Evolutionary conservation across 1,140 invertebrate genomes (phyloP).

Genomic region (Linepithema humile): DNA sequence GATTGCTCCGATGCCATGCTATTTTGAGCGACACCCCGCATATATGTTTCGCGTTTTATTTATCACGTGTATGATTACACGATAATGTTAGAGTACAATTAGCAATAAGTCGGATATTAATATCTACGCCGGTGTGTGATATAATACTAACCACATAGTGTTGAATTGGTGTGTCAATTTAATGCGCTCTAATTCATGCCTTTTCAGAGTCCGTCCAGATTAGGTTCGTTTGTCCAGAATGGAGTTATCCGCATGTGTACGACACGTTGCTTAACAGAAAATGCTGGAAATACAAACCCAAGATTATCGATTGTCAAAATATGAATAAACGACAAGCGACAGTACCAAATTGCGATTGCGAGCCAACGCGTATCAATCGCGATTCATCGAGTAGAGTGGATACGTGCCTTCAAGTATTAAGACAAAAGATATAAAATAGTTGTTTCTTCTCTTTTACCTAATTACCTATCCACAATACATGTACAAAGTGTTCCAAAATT

Average conservation of each 20-base stretch:
- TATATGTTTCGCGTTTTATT: constrained; percentile 21
- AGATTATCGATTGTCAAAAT: neutral
- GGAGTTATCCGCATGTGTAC: neutral
- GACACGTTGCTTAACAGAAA: neutral
- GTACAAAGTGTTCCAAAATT: too few relatives aligned
- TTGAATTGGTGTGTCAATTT: constrained; percentile 57
- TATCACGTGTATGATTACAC: constrained; percentile 20
- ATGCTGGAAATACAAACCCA: neutral
- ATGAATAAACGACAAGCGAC: neutral
- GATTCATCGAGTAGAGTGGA: constrained; percentile 33
- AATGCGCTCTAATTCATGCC: constrained; percentile 52
- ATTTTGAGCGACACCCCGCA: neutral
- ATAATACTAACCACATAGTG: constrained; percentile 27
- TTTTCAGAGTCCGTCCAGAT: constrained; percentile 62
- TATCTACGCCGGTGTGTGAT: constrained; percentile 43
- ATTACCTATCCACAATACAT: constrained; percentile 47
- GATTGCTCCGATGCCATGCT: neutral
- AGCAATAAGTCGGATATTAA: constrained; percentile 9
- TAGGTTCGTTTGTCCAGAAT: constrained; percentile 10
- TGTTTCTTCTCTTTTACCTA: constrained; percentile 18
- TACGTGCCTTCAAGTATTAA: constrained; percentile 50
- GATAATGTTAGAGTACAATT: constrained; percentile 37
- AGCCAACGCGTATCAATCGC: neutral
- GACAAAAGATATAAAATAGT: constrained; percentile 19
- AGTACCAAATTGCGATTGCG: neutral